Evolutionary conservation across 2,113 vertebrate genomes (phyloP).

Genomic region (Eolophus roseicapilla): DNA sequence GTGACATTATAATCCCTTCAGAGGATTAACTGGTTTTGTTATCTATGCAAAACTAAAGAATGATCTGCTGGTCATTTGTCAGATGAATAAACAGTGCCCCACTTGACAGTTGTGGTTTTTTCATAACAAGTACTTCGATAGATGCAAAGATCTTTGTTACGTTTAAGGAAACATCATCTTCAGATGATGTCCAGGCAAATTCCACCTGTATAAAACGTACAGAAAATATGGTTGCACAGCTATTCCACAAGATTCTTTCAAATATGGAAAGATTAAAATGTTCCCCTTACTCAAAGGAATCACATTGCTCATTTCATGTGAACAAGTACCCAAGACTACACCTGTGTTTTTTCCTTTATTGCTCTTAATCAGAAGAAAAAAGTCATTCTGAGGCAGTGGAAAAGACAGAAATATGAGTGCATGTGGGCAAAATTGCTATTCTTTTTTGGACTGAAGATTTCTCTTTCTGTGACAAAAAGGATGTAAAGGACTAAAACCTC

Average conservation of each 20-base stretch:
- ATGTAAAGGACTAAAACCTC: not conserved
- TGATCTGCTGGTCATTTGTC: not conserved
- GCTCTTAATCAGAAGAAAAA: not conserved
- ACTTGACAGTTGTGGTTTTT: not conserved
- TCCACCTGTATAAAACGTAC: not conserved
- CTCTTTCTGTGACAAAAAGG: not conserved
- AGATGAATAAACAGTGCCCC: not conserved
- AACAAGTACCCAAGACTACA: not conserved
- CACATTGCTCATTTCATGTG: not conserved
- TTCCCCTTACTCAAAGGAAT: not conserved
- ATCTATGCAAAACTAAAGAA: not conserved
- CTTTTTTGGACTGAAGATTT: not conserved
- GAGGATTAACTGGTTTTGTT: not conserved
- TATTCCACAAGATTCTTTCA: not conserved
- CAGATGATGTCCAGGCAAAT: not conserved
- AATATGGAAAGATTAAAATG: not conserved
- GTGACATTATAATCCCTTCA: not conserved
- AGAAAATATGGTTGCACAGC: not conserved
- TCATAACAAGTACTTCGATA: not conserved
- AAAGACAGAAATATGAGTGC: not conserved
- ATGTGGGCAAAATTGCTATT: not conserved
- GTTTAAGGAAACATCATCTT: not conserved
- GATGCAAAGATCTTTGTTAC: not conserved
- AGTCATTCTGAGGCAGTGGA: not conserved
- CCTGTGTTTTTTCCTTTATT: not conserved